Evolutionary conservation across 1,140 invertebrate genomes (phyloP).

Genomic region (Drosophila auraria): DNA sequence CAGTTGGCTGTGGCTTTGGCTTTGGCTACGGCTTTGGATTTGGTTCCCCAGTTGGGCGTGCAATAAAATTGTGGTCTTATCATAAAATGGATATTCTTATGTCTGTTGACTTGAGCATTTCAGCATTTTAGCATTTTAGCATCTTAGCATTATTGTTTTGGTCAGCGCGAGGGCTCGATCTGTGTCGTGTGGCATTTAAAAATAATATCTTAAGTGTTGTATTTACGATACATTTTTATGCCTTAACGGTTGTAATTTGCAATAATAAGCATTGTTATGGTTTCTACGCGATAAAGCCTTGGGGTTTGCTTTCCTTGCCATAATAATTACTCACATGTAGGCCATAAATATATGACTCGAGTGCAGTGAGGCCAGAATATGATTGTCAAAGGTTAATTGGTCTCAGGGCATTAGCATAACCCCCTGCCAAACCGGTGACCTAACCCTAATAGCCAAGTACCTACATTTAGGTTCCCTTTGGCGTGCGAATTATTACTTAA

Average conservation of each 20-base stretch:
- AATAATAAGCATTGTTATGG: conserved; percentile 53
- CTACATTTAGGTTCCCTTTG: conserved; percentile 13
- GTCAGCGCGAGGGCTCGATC: conserved; percentile 24
- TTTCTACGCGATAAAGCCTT: conserved; percentile 18
- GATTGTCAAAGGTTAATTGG: conserved; percentile 51
- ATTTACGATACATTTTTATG: conserved; percentile 60
- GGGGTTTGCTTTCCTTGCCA: conserved; percentile 9
- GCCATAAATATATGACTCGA: conserved; percentile 22
- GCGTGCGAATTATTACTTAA: conserved; percentile 78
- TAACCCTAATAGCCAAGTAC: conserved; percentile 33
- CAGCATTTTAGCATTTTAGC: conserved; percentile 9
- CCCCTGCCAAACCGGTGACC: conserved; percentile 9
- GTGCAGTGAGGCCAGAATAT: conserved; percentile 4
- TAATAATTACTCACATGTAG: conserved; percentile 38
- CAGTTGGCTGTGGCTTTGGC: conserved; percentile 12
- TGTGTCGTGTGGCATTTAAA: conserved; percentile 27
- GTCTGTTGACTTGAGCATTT: conserved; percentile 39
- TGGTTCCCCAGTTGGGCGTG: conserved; percentile 23
- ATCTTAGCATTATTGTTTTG: conserved; percentile 43
- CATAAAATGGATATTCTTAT: conserved; percentile 63
- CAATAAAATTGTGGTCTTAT: conserved; percentile 61
- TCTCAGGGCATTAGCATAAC: conserved; percentile 50
- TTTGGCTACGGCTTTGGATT: conserved; percentile 3
- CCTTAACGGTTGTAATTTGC: conserved; percentile 31
- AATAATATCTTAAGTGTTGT: conserved; percentile 50